Conservation (phyloP, 2,888 invertebrate species). For the Tenthredo distinguenda region DNA sequence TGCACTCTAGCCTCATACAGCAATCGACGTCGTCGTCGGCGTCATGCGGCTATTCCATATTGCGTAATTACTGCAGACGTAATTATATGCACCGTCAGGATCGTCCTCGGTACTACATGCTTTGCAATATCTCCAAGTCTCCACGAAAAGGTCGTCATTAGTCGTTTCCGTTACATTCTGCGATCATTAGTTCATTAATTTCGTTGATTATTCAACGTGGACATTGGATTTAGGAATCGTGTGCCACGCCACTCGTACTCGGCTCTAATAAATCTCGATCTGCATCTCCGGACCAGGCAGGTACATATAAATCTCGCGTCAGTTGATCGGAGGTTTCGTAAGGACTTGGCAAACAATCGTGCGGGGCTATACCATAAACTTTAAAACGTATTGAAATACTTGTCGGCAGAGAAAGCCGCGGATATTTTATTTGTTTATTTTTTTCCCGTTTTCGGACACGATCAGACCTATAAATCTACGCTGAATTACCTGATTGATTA, state of each 20-base stretch:
- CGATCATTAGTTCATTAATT: not conserved
- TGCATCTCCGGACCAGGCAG: not conserved
- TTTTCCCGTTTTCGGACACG: not conserved
- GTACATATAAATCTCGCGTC: not conserved
- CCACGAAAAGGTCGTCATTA: conserved; percentile 30
- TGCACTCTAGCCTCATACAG: not conserved
- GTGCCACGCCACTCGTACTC: not conserved
- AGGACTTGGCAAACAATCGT: not conserved
- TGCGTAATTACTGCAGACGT: conserved; percentile 30
- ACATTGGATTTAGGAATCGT: not conserved
- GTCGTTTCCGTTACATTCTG: not conserved
- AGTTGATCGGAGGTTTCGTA: not conserved
- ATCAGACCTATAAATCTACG: not conserved
- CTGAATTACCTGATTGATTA: conserved; percentile 30
- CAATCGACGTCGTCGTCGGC: not conserved
- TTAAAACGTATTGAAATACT: not conserved
- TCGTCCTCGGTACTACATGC: not conserved
- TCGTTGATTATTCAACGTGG: not conserved
- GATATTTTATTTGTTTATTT: not conserved
- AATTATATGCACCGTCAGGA: not conserved
- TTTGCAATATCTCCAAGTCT: not conserved
- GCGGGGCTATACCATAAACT: not conserved
- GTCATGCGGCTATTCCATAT: not conserved
- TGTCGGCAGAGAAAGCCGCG: not conserved
- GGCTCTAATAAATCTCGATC: not conserved